A percentile compares a stretch with the other conserved stretches of the same genome.
Conservation (phyloP, 2,888 invertebrate species). For the Meghimatium bilineatum region DNA sequence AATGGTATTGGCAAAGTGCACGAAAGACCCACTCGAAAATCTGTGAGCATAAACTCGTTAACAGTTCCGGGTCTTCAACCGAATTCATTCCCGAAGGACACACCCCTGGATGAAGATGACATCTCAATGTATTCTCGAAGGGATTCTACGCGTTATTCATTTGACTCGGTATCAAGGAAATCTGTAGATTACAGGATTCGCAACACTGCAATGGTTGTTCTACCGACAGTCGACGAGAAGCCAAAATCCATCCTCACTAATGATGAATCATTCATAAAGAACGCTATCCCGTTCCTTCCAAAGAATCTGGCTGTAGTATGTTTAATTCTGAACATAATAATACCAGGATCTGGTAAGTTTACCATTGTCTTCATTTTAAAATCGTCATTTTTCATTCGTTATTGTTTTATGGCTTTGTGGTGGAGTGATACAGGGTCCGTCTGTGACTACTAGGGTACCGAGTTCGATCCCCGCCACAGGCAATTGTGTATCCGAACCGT, state of each 20-base stretch:
- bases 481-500: too few relatives aligned
- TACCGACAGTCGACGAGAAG: constrained; percentile 52
- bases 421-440: too few relatives aligned
- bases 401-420: too few relatives aligned
- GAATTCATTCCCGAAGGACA: constrained; percentile 14
- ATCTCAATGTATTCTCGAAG: constrained; percentile 50
- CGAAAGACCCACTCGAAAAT: constrained; percentile 38
- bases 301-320: constrained; percentile 91
- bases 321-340: constrained; percentile 86
- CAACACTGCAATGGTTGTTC: constrained; percentile 17
- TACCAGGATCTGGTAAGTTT: constrained; percentile 86
- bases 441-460: too few relatives aligned
- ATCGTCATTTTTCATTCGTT: neutral
- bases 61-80: constrained; percentile 47
- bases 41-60: constrained; percentile 51
- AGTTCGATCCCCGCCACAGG: too few relatives aligned
- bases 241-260: constrained; percentile 56
- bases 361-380: neutral
- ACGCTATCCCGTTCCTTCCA: constrained; percentile 93
- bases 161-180: constrained; percentile 54
- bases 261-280: constrained; percentile 87
- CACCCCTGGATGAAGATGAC: constrained; percentile 43
- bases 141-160: constrained; percentile 51
- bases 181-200: constrained; percentile 56
- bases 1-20: neutral